Percentiles rank a stretch among this genome's conserved stretches.
These are phyloP conservation scores for Turdus rufiventris DNA, from an alignment of 2,113 vertebrate species.

Conservation along the genomic window DNA sequence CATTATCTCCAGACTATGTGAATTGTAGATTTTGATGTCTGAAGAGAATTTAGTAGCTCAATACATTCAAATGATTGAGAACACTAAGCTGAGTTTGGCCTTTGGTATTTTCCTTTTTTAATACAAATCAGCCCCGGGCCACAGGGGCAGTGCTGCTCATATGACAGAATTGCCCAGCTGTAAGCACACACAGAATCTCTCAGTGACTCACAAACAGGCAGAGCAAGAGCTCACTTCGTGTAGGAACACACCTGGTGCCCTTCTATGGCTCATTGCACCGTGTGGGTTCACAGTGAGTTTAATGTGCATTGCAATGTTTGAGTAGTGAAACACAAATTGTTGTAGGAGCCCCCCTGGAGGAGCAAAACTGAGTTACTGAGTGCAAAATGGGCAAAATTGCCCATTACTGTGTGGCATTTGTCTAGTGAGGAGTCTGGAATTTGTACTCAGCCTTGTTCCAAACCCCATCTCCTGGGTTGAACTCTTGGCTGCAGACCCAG, in stretches of 20 bases:
- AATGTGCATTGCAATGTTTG: rapidly evolving
- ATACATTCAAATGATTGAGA: rapidly evolving
- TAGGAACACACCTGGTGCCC: neutral
- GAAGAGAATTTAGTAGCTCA: neutral
- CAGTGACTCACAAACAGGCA: neutral
- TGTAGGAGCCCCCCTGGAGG: neutral
- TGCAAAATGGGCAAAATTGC: neutral
- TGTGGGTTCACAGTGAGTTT: neutral
- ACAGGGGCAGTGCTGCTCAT: neutral
- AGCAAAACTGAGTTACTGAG: neutral
- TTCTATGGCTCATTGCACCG: neutral
- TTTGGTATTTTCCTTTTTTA: neutral
- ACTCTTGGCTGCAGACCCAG: neutral
- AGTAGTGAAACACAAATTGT: neutral
- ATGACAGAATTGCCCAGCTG: neutral
- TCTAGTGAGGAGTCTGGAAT: neutral
- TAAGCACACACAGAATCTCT: neutral
- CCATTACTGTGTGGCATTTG: neutral
- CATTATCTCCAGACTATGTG: neutral
- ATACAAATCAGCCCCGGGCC: neutral
- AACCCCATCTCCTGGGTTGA: neutral
- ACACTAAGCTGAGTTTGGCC: neutral
- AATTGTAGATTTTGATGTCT: neutral
- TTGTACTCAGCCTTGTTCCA: neutral
- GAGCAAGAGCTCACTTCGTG: neutral